Conservation (phyloP, 1,140 invertebrate genomes). For the Drosophila quadrilineata region DNA sequence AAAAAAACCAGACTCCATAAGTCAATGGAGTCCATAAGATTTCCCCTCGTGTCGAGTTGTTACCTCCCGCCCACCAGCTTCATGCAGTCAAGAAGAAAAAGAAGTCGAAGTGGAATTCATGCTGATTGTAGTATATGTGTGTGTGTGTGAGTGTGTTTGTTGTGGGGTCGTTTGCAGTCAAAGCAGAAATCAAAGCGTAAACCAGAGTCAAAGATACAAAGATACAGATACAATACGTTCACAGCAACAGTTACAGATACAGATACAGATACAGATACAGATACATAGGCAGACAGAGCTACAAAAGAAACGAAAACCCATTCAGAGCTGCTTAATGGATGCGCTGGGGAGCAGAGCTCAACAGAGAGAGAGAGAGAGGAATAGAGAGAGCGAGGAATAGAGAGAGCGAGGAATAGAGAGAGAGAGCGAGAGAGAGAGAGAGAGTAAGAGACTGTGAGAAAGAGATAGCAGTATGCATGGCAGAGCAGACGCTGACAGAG, state of each 20-base stretch:
- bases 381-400: neutral
- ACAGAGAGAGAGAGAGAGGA: neutral
- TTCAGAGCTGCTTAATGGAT: too few relatives aligned
- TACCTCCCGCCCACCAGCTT: neutral
- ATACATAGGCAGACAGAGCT: conserved; percentile 20
- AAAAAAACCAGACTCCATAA: too few relatives aligned
- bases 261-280: conserved; percentile 24
- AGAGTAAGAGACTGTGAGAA: neutral
- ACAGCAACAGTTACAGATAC: conserved; percentile 21
- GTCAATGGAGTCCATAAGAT: too few relatives aligned
- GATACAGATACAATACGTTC: conserved; percentile 32
- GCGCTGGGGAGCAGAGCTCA: too few relatives aligned
- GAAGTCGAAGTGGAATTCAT: conserved; percentile 35
- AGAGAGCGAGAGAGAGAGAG: neutral
- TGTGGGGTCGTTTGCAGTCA: conserved; percentile 34
- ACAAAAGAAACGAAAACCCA: conserved; percentile 49
- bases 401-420: too few relatives aligned
- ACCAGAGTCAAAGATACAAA: conserved; percentile 1
- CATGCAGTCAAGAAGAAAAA: too few relatives aligned
- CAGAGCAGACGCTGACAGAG: conserved; percentile 59
- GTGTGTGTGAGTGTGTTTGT: neutral
- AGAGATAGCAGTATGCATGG: too few relatives aligned
- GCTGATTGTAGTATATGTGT: neutral
- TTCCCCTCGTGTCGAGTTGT: neutral
- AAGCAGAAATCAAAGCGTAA: conserved; percentile 41